phyloP scores from a whole-genome alignment of 2,113 vertebrate species.

The Myxocyprinus asiaticus region DNA sequence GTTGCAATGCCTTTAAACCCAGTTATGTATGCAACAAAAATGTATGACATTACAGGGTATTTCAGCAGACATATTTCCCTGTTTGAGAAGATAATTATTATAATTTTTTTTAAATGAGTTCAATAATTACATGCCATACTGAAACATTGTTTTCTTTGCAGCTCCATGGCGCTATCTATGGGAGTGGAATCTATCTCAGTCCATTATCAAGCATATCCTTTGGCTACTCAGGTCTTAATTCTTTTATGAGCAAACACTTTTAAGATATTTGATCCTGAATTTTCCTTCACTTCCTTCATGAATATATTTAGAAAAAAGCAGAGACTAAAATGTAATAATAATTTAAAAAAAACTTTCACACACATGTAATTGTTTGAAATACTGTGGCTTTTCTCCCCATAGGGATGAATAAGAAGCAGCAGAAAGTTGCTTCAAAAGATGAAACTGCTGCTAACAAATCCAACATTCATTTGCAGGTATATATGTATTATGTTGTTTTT shows the following conservation, averaged over 20 bases:
- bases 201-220: slow-evolving; percentile 94
- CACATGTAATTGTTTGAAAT: not conserved
- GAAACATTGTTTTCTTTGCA: slow-evolving; percentile 55
- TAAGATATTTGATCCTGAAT: not conserved
- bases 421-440: slow-evolving; percentile 88
- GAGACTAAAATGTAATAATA: too few species aligned
- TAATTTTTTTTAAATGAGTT: not conserved
- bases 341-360: too few species aligned
- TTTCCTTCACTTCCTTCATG: not conserved
- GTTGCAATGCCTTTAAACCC: not conserved
- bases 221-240: slow-evolving; percentile 86
- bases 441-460: slow-evolving; percentile 82
- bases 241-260: not conserved
- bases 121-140: not conserved
- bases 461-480: slow-evolving; percentile 82
- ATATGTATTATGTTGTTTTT: too few species aligned
- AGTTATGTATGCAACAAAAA: too few species aligned
- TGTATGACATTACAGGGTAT: too few species aligned
- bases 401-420: slow-evolving; percentile 94
- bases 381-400: slow-evolving; percentile 23
- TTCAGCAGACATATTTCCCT: not conserved
- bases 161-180: slow-evolving; percentile 92
- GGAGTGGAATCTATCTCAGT: slow-evolving; percentile 91
- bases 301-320: not conserved
- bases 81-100: not conserved